phyloP scores from a whole-genome alignment of 1,140 invertebrate species.

The Lethocerus indicus region DNA sequence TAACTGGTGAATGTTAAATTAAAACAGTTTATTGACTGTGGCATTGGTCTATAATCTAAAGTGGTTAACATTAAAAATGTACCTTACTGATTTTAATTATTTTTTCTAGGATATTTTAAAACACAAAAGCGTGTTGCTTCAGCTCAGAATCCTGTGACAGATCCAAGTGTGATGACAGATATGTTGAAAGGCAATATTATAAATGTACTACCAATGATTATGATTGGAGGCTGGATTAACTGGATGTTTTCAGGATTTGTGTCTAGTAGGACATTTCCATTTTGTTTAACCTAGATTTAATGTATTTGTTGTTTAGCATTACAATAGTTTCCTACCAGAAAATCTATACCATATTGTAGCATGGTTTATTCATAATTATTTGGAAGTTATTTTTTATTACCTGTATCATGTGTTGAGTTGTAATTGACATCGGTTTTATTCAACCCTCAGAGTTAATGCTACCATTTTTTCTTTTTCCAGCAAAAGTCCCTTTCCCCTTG shows the following conservation, averaged over 20 bases:
- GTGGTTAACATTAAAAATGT: constrained; percentile 16
- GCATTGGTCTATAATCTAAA: too few relatives aligned
- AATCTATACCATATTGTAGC: too few relatives aligned
- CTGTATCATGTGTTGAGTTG: neutral
- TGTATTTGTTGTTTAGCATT: too few relatives aligned
- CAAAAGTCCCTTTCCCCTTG: constrained; percentile 96
- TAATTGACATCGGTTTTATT: neutral
- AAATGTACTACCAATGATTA: constrained; percentile 95
- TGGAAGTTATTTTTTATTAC: constrained; percentile 1
- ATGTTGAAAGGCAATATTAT: constrained; percentile 99
- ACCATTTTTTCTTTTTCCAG: constrained; percentile 31
- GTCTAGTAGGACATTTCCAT: neutral
- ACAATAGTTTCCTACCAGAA: too few relatives aligned
- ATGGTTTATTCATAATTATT: too few relatives aligned
- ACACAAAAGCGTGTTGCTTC: constrained; percentile 73
- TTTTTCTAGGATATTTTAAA: constrained; percentile 56
- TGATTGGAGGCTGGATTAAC: constrained; percentile 99
- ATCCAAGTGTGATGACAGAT: constrained; percentile 95
- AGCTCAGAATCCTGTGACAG: constrained; percentile 88
- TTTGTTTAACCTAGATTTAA: neutral
- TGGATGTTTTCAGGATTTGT: constrained; percentile 92
- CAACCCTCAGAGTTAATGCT: neutral
- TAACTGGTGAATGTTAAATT: too few relatives aligned
- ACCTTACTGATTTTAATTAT: constrained; percentile 1
- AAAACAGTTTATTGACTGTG: too few relatives aligned